These are phyloP conservation scores for Hydrolagus colliei DNA, from an alignment of 2,797 vertebrate species.

Conservation along the genomic window DNA sequence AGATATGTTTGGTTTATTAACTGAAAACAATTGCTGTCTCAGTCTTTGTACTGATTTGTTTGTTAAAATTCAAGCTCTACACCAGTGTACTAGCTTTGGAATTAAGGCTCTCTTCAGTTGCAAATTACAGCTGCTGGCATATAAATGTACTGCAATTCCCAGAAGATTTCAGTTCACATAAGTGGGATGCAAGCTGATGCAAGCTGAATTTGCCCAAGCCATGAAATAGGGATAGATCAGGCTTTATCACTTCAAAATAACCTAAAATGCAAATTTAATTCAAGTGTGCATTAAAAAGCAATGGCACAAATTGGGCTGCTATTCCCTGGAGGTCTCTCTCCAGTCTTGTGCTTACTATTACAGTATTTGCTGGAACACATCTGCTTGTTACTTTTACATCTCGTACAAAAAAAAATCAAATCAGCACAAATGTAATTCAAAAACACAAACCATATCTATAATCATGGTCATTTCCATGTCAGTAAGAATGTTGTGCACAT, in stretches of 20 bases:
- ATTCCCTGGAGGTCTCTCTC: background rate
- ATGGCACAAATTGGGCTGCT: background rate
- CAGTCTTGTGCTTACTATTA: background rate
- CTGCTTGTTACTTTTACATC: background rate
- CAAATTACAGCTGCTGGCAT: constrained; percentile 9
- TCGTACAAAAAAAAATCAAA: background rate
- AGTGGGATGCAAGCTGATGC: background rate
- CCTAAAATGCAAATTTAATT: background rate
- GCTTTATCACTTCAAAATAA: background rate
- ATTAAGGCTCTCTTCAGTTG: background rate
- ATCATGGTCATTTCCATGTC: background rate
- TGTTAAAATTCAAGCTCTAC: background rate
- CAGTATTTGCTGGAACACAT: background rate
- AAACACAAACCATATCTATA: constrained; percentile 18
- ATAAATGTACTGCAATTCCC: background rate
- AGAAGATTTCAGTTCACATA: background rate
- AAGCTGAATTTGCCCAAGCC: background rate
- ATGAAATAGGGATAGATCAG: background rate
- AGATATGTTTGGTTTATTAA: background rate
- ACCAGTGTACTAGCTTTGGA: background rate
- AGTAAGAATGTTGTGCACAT: constrained; percentile 14
- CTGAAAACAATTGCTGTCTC: background rate
- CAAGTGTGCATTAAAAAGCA: background rate
- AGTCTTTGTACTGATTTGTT: background rate
- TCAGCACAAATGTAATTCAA: background rate